Conservation (phyloP, 2,797 vertebrate species). For the Gymnothorax reevesii region DNA sequence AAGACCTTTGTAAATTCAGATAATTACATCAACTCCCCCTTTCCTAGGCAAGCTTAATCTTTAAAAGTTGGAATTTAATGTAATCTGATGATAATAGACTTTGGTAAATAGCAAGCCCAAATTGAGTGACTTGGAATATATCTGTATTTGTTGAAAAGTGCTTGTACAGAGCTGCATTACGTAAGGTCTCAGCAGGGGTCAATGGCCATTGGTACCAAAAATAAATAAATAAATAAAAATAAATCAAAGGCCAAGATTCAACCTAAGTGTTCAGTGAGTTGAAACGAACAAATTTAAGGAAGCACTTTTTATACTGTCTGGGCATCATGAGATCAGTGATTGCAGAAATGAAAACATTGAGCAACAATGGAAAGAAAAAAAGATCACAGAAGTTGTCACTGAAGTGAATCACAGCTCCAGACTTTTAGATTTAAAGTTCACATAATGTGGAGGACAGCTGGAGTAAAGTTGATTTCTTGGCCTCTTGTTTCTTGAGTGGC, state of each 20-base stretch:
- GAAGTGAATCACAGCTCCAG: not conserved
- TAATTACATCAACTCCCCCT: not conserved
- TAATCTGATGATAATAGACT: not conserved
- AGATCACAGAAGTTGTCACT: not conserved
- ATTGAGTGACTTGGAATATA: not conserved
- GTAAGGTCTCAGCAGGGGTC: not conserved
- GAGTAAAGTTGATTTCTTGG: not conserved
- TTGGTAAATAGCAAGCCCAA: not conserved
- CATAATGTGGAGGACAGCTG: not conserved
- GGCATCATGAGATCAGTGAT: not conserved
- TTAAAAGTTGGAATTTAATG: not conserved
- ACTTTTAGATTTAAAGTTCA: not conserved
- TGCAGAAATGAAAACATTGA: slow-evolving; percentile 1
- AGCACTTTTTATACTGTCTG: not conserved
- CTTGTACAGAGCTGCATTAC: not conserved
- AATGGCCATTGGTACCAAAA: not conserved
- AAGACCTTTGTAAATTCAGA: not conserved
- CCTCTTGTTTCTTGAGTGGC: not conserved
- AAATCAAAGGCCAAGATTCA: not conserved
- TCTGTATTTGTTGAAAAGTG: not conserved
- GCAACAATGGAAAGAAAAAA: slow-evolving; percentile 15
- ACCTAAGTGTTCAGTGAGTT: not conserved
- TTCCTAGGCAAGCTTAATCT: not conserved
- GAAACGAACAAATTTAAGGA: not conserved
- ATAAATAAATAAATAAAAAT: not conserved